phyloP scores from a whole-genome alignment of 1,140 invertebrate species.

The Luehdorfia chinensis region DNA sequence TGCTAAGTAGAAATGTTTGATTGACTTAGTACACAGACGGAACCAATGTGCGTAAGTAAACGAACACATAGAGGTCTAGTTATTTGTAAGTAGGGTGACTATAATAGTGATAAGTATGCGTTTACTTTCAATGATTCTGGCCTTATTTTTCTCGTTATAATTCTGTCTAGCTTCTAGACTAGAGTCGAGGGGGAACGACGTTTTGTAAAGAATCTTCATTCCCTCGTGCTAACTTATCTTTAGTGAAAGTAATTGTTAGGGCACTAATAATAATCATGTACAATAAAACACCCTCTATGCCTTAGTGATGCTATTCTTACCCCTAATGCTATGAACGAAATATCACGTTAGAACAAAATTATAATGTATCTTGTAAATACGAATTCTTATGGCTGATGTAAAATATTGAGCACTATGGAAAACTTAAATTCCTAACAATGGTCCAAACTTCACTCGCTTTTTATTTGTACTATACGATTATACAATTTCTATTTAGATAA shows the following conservation, averaged over 20 bases:
- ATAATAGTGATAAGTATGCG: conserved; percentile 31
- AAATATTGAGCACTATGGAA: conserved; percentile 69
- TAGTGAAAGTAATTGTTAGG: conserved; percentile 49
- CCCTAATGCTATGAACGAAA: conserved; percentile 56
- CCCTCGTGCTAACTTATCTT: conserved; percentile 32
- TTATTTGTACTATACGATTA: conserved; percentile 75
- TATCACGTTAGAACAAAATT: conserved; percentile 55
- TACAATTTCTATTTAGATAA: conserved; percentile 73
- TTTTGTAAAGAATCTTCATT: conserved; percentile 30
- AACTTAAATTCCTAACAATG: conserved; percentile 74
- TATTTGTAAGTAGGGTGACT: conserved; percentile 41
- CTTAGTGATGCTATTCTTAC: conserved; percentile 71
- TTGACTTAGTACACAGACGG: conserved; percentile 44
- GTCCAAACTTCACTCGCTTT: conserved; percentile 75
- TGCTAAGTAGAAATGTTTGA: conserved; percentile 44
- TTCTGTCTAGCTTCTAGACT: conserved; percentile 47
- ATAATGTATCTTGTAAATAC: conserved; percentile 68
- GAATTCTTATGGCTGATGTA: conserved; percentile 64
- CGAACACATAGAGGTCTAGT: conserved; percentile 50
- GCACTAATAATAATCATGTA: conserved; percentile 60
- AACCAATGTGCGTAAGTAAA: conserved; percentile 62
- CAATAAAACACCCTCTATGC: conserved; percentile 71
- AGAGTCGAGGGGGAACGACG: conserved; percentile 27
- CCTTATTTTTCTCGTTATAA: conserved; percentile 52
- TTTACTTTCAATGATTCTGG: conserved; percentile 46